Evolutionary conservation across 2,888 invertebrate species (phyloP).

Genomic region (Sceliomorpha sp.): DNA sequence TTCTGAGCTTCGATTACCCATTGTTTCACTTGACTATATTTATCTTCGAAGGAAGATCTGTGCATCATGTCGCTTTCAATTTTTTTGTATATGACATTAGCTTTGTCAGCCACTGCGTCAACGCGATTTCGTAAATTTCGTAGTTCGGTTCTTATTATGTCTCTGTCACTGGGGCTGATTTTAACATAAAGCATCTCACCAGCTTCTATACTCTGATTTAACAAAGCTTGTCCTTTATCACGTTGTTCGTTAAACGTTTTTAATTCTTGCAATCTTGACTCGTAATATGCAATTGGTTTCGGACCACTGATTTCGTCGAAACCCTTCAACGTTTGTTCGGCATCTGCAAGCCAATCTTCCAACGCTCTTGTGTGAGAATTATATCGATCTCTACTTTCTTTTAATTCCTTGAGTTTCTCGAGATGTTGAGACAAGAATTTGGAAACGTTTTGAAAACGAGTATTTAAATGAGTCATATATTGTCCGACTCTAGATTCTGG

Average conservation of each 20-base stretch:
- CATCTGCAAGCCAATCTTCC: constrained; percentile 89
- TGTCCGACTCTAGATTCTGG: constrained; percentile 92
- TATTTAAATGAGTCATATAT: constrained; percentile 88
- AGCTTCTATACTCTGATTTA: constrained; percentile 90
- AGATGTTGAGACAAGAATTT: constrained; percentile 87
- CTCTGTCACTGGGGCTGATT: constrained; percentile 93
- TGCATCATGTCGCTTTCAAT: constrained; percentile 94
- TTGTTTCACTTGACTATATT: constrained; percentile 88
- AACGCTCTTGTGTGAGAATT: constrained; percentile 85
- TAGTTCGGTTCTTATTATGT: constrained; percentile 90
- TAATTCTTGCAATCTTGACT: constrained; percentile 88
- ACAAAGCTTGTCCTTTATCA: constrained; percentile 88
- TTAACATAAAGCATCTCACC: constrained; percentile 94
- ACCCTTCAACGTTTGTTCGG: constrained; percentile 87
- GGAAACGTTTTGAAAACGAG: constrained; percentile 87
- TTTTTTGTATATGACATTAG: constrained; percentile 91
- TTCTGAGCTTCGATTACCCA: constrained; percentile 92
- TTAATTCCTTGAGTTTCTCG: constrained; percentile 87
- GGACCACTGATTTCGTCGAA: constrained; percentile 88
- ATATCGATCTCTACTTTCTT: constrained; percentile 86
- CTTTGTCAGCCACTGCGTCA: constrained; percentile 91
- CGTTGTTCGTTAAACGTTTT: constrained; percentile 87
- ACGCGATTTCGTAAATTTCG: constrained; percentile 90
- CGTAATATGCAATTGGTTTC: constrained; percentile 85
- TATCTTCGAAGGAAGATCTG: constrained; percentile 95